Evolutionary conservation across 2,797 vertebrate genomes (phyloP).

Genomic region (Mycteria americana): DNA sequence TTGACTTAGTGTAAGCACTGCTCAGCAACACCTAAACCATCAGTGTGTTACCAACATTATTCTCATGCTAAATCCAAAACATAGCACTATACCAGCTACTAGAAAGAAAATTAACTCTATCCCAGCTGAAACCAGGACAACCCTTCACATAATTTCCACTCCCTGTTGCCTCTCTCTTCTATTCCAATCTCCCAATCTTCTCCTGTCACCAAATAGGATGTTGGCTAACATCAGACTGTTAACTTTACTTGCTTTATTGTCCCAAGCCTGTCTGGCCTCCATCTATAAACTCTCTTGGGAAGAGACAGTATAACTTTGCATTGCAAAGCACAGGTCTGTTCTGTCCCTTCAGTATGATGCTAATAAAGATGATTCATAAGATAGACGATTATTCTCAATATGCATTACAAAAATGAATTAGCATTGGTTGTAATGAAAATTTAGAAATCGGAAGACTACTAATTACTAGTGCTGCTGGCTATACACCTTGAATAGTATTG

Average conservation of each 20-base stretch:
- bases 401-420: background rate
- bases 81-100: too few species aligned
- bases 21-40: too few species aligned
- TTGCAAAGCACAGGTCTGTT: background rate
- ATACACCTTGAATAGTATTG: background rate
- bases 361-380: background rate
- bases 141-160: background rate
- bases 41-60: too few species aligned
- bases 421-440: background rate
- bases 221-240: background rate
- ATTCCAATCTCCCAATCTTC: background rate
- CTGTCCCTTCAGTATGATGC: background rate
- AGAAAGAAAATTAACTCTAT: too few species aligned
- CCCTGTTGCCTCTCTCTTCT: background rate
- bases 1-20: too few species aligned
- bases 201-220: background rate
- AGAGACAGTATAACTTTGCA: background rate
- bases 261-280: background rate
- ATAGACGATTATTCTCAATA: background rate
- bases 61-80: too few species aligned
- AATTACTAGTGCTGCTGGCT: background rate
- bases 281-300: background rate
- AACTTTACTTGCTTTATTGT: background rate
- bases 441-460: background rate
- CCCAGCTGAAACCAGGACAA: too few species aligned